Evolutionary conservation across 1,140 invertebrate genomes (phyloP).

Genomic region (Leptopilina clavipes): DNA sequence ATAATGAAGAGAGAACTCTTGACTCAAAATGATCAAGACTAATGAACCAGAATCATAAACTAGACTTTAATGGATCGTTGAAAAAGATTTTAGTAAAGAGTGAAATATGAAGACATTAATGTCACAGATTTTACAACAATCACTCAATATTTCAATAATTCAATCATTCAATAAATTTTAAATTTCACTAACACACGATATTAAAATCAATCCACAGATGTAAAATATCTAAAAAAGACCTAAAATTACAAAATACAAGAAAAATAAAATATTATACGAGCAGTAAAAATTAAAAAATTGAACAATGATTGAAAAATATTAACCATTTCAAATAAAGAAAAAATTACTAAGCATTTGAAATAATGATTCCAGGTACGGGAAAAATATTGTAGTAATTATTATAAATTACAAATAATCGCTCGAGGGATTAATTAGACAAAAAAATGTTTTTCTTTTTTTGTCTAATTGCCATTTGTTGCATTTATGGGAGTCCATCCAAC

Average conservation of each 20-base stretch:
- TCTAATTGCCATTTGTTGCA: not conserved
- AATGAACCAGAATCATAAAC: constrained; percentile 3
- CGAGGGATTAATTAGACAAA: constrained; percentile 13
- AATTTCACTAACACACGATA: not conserved
- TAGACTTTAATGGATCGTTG: not conserved
- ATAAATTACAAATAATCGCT: not conserved
- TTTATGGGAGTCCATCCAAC: not conserved
- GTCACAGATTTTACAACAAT: not conserved
- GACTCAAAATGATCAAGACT: not conserved
- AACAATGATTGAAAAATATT: too few species aligned
- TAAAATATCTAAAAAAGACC: not conserved
- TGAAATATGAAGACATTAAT: constrained; percentile 17
- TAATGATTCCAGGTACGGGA: not conserved
- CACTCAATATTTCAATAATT: too few species aligned
- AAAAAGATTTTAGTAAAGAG: not conserved
- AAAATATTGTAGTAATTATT: not conserved
- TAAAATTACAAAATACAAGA: too few species aligned
- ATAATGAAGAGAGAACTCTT: not conserved
- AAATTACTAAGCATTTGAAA: too few species aligned
- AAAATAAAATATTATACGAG: too few species aligned
- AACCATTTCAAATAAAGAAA: too few species aligned
- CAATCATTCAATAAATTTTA: not conserved
- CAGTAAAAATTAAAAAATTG: too few species aligned
- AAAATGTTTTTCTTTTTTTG: not conserved
- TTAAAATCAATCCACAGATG: constrained; percentile 40